phyloP scores from a whole-genome alignment of 2,113 vertebrate genomes.

The Drymodes brunneopygia region DNA sequence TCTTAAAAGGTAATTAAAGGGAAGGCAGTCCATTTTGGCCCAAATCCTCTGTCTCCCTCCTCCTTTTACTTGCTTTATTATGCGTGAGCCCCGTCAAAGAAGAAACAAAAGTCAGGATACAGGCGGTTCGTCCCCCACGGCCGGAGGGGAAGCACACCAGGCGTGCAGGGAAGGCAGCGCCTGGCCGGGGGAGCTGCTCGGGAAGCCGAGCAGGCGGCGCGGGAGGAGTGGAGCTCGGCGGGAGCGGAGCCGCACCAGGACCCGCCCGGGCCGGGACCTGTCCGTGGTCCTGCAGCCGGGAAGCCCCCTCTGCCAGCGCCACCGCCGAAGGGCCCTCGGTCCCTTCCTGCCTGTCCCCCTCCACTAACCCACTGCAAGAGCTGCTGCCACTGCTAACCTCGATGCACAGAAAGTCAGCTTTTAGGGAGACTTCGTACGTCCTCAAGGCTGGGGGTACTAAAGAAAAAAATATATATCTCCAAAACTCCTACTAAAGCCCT shows the following conservation, averaged over 20 bases:
- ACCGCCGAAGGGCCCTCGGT: rapidly evolving
- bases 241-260: no score
- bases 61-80: neutral
- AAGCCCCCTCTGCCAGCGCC: rapidly evolving
- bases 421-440: neutral
- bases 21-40: neutral
- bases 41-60: rapidly evolving
- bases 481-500: neutral
- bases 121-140: neutral
- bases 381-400: neutral
- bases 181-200: neutral
- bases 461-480: neutral
- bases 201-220: no score
- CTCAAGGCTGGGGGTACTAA: neutral
- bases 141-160: neutral
- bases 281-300: neutral
- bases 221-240: neutral
- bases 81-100: rapidly evolving
- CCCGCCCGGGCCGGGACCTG: neutral
- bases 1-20: neutral
- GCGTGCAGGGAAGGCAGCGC: neutral
- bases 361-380: neutral
- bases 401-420: neutral
- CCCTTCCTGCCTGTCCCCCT: no score
- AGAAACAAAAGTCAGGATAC: neutral